Evolutionary conservation across 2,113 vertebrate genomes (phyloP).

Genomic region (Chrysochloris asiatica): DNA sequence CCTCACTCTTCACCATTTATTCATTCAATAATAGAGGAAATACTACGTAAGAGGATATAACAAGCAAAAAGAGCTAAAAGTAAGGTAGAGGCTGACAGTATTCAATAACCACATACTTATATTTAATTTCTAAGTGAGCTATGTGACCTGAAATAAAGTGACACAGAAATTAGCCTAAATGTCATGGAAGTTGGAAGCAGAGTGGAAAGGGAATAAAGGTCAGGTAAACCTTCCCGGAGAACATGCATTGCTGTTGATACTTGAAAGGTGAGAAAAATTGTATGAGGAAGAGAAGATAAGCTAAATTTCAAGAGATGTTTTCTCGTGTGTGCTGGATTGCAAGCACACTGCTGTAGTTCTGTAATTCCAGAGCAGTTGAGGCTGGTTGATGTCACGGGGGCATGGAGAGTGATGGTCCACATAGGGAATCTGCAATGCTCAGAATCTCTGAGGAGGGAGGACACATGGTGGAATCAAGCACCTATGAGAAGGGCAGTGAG

Average conservation of each 20-base stretch:
- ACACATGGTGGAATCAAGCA: neutral
- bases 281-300: neutral
- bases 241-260: neutral
- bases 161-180: neutral
- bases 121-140: neutral
- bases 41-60: neutral
- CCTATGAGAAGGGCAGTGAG: neutral
- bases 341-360: neutral
- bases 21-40: neutral
- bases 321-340: neutral
- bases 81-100: neutral
- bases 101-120: neutral
- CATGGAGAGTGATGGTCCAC: neutral
- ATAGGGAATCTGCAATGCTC: neutral
- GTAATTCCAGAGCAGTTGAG: neutral
- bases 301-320: neutral
- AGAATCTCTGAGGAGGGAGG: neutral
- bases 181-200: neutral
- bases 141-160: neutral
- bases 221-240: neutral
- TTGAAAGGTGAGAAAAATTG: neutral
- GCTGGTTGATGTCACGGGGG: neutral
- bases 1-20: neutral
- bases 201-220: no score
- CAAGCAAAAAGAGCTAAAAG: neutral